These are phyloP conservation scores for Remorina albescens DNA, from an alignment of 2,797 vertebrate species.

Conservation along the genomic window DNA sequence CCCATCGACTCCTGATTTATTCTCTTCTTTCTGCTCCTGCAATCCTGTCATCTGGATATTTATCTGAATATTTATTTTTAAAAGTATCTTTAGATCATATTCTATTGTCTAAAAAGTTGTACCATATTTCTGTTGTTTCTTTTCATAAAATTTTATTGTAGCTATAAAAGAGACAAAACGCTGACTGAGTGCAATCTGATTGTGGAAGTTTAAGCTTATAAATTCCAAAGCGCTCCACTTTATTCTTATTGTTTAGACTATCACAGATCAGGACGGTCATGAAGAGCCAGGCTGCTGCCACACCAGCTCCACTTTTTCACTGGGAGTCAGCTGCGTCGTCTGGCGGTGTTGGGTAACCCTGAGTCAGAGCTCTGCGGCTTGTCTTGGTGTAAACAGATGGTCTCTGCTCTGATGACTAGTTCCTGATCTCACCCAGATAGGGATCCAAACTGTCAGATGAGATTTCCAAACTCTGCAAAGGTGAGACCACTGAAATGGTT, in stretches of 20 bases:
- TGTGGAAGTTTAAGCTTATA: conserved; percentile 16
- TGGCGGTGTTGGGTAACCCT: conserved; percentile 73
- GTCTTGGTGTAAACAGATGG: conserved; percentile 81
- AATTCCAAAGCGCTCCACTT: conserved; percentile 1
- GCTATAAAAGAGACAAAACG: neutral
- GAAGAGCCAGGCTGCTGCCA: conserved; percentile 26
- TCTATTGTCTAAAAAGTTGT: neutral
- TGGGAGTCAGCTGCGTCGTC: conserved; percentile 54
- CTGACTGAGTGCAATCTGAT: neutral
- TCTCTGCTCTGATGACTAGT: conserved; percentile 69
- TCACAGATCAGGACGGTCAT: conserved; percentile 28
- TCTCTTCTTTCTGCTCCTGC: neutral
- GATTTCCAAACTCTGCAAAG: conserved; percentile 63
- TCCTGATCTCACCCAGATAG: conserved; percentile 77
- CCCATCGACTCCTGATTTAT: neutral
- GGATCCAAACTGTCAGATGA: conserved; percentile 62
- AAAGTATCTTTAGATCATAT: neutral
- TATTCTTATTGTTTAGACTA: conserved; percentile 50
- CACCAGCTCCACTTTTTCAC: conserved; percentile 41
- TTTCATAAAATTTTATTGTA: neutral
- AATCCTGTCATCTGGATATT: neutral
- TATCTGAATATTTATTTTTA: neutral
- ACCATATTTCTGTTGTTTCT: no score
- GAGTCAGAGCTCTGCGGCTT: conserved; percentile 72
- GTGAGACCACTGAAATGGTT: conserved; percentile 56